Base-by-base conservation (phyloP, 2,888 invertebrate species). In the Glyphotaelius pellucidus region DNA sequence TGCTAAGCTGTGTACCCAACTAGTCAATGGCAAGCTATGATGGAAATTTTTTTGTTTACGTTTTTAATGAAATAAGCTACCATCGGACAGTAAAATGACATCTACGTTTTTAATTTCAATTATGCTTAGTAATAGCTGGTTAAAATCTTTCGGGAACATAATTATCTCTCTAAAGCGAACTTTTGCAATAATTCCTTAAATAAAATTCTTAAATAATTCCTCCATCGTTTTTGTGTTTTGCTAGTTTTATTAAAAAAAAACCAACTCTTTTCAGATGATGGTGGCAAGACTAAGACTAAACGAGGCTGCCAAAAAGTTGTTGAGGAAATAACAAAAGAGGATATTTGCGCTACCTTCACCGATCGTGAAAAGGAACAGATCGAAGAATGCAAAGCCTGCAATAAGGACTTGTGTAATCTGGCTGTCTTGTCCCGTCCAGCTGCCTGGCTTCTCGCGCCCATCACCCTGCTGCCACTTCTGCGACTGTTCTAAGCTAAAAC, bases 351-450 rank as follows among this genome's bases (percentile, higher is more conserved):
- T 2, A 67, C n/a, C 4, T 91, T 90, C 86, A 79, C 90, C 19
- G 87, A 7, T 7, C 25, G 25, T n/a, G 25, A 25, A 67, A 67
- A 90, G 31, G 12, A 42, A 25, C 3, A 35, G 2, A 35, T 67
- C 1, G 79, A 88, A 9, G 42, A 35, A 25, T 92, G 92, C 90
- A 79, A 31, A 15, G 38, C 89, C 5, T 92, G 92, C 90, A 80
- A 83, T 0, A 79, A 14, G 1, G 86, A 92, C 19, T 31, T 90
- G 47, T 92, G 92, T 85, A 92, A 92, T 38, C 84, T 80, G 32
- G 92, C 92, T 14, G 32, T 32, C 19, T 25, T 89, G 19, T 19
- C 91, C 14, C 31, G 80, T 4, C 32, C 81, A 14, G 31, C 81
- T 11, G 47, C 14, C 25, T 32, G 79, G n/a, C 80, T 91, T 5